phyloP scores from a whole-genome alignment of 2,888 invertebrate species.

The Onthophagus sagittarius region DNA sequence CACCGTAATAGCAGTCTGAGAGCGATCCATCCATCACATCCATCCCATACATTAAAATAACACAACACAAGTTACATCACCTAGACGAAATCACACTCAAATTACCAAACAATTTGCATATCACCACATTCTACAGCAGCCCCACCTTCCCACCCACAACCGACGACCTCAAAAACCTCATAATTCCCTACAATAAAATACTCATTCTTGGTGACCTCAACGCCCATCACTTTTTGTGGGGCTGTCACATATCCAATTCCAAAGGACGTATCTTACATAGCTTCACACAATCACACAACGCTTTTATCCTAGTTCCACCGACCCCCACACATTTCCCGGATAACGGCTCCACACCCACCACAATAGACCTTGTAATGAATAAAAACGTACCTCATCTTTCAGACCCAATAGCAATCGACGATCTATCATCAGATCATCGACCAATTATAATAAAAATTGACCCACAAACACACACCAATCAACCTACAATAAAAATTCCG shows the following conservation, averaged over 20 bases:
- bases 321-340: constrained; percentile 21
- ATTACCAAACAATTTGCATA: constrained; percentile 13
- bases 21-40: no score
- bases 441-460: no score
- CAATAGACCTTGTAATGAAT: constrained; percentile 22
- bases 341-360: constrained; percentile 20
- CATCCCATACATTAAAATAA: background rate
- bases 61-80: background rate
- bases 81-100: constrained; percentile 21
- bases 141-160: constrained; percentile 13
- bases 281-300: constrained; percentile 9
- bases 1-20: no score
- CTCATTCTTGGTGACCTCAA: constrained; percentile 24
- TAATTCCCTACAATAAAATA: constrained; percentile 10
- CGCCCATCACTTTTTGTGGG: constrained; percentile 25
- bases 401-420: background rate
- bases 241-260: constrained; percentile 21
- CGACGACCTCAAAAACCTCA: constrained; percentile 15
- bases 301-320: constrained; percentile 10
- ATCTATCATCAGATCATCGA: constrained; percentile 11
- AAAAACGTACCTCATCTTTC: constrained; percentile 14
- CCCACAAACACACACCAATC: no score
- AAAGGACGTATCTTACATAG: constrained; percentile 26
- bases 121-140: constrained; percentile 18
- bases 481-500: no score